Percentiles rank a stretch among this genome's conserved stretches.
Conservation (phyloP, 2,888 invertebrate species). For the Hyposoter didymator region DNA sequence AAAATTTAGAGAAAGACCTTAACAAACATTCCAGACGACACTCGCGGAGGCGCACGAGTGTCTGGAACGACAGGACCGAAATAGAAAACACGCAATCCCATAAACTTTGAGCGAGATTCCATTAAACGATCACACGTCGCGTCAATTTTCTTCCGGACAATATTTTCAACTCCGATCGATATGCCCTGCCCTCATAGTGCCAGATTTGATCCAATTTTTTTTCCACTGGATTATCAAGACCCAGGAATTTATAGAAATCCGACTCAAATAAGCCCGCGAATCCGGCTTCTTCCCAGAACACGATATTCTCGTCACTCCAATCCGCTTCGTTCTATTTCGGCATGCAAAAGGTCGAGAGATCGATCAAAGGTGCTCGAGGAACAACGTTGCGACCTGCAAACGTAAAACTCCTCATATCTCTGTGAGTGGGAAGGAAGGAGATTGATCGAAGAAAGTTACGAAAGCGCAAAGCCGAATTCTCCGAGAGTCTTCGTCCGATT, state of each 20-base stretch:
- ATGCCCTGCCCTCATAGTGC: background rate
- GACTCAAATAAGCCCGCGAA: background rate
- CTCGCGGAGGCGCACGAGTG: slow-evolving; percentile 4
- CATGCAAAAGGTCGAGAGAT: background rate
- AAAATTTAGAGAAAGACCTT: background rate
- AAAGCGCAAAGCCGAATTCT: no score
- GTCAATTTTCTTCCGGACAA: background rate
- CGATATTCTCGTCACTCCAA: background rate
- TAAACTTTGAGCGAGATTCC: background rate
- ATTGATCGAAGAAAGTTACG: background rate
- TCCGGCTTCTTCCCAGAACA: slow-evolving; percentile 5
- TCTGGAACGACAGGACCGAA: slow-evolving; percentile 20
- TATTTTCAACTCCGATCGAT: background rate
- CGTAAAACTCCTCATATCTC: slow-evolving; percentile 17
- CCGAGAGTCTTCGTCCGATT: no score
- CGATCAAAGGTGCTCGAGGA: background rate
- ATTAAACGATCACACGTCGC: background rate
- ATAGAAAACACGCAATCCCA: slow-evolving; percentile 6
- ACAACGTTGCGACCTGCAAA: background rate
- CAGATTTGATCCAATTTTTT: background rate
- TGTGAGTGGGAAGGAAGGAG: background rate
- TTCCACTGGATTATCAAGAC: background rate
- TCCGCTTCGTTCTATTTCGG: background rate
- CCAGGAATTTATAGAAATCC: background rate
- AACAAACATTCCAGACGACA: background rate